Evolutionary conservation across 1,140 invertebrate genomes (phyloP).

Genomic region (Eciton burchellii): DNA sequence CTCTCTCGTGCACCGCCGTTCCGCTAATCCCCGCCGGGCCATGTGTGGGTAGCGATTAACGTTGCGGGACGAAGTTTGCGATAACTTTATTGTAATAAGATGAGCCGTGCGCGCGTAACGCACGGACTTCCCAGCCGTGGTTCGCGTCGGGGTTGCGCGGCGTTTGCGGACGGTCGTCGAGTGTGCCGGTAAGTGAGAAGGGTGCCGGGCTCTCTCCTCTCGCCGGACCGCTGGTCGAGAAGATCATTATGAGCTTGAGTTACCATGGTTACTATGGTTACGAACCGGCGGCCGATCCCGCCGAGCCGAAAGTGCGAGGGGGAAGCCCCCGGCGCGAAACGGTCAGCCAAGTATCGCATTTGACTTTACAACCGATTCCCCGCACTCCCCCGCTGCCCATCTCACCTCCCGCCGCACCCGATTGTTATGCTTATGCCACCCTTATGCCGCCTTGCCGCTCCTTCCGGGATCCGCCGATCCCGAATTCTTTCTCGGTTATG

Average conservation of each 20-base stretch:
- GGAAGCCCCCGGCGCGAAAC: slow-evolving; percentile 76
- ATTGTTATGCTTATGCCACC: slow-evolving; percentile 81
- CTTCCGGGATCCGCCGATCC: slow-evolving; percentile 36
- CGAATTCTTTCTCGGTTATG: slow-evolving; percentile 24
- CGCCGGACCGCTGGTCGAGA: slow-evolving; percentile 73
- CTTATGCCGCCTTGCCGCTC: neutral
- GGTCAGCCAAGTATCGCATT: slow-evolving; percentile 84
- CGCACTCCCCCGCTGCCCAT: slow-evolving; percentile 40
- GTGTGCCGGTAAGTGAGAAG: slow-evolving; percentile 83
- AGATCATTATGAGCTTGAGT: slow-evolving; percentile 85
- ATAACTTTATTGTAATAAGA: slow-evolving; percentile 84
- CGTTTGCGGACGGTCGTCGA: slow-evolving; percentile 80
- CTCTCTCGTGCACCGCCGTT: slow-evolving; percentile 14
- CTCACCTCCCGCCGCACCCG: too few species aligned
- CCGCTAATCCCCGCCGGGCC: slow-evolving; percentile 50
- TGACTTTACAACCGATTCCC: slow-evolving; percentile 82
- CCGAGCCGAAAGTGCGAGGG: slow-evolving; percentile 75
- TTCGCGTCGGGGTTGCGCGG: slow-evolving; percentile 52
- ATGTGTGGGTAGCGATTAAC: slow-evolving; percentile 68
- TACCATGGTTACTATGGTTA: slow-evolving; percentile 84
- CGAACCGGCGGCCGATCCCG: slow-evolving; percentile 75
- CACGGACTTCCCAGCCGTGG: slow-evolving; percentile 34
- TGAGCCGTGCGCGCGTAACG: slow-evolving; percentile 68
- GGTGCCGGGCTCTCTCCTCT: slow-evolving; percentile 75
- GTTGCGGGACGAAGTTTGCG: slow-evolving; percentile 80